Evolutionary conservation across 2,888 invertebrate species (phyloP).

Genomic region (Aricia artaxerxes): DNA sequence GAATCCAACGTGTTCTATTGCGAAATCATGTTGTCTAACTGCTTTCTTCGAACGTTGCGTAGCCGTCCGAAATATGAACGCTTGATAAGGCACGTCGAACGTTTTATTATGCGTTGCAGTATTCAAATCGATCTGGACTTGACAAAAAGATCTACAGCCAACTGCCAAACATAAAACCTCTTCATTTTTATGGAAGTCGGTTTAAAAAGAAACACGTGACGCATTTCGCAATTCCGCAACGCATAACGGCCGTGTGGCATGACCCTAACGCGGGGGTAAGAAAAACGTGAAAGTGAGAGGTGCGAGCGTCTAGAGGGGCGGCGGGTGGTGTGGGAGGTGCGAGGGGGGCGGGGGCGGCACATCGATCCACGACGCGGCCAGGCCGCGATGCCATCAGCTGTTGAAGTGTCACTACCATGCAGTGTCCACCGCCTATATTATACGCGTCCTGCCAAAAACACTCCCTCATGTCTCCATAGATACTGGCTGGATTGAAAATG

Average conservation of each 20-base stretch:
- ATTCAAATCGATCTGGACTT: too few relatives aligned
- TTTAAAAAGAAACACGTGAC: too few relatives aligned
- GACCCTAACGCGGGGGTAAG: constrained; percentile 56
- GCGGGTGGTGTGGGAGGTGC: constrained; percentile 48
- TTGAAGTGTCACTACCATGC: constrained; percentile 51
- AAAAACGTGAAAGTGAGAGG: constrained; percentile 73
- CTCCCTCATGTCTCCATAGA: not conserved
- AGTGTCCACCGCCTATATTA: constrained; percentile 32
- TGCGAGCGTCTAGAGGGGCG: constrained; percentile 53
- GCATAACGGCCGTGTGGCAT: constrained; percentile 1
- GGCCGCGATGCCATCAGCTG: constrained; percentile 67
- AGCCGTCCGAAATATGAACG: too few relatives aligned
- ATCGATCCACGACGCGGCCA: constrained; percentile 62
- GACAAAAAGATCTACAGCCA: too few relatives aligned
- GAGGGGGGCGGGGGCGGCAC: constrained; percentile 58
- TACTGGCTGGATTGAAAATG: not conserved
- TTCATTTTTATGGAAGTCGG: too few relatives aligned
- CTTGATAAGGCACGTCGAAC: not conserved
- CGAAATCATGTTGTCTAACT: too few relatives aligned
- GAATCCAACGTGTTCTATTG: too few relatives aligned
- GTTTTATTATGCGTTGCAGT: not conserved
- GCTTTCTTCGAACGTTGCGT: too few relatives aligned
- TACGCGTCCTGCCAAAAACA: constrained; percentile 10
- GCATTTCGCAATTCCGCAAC: not conserved
- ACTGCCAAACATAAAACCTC: too few relatives aligned